Base-by-base conservation (phyloP, 2,888 invertebrate species). In the Byasa hedistus region DNA sequence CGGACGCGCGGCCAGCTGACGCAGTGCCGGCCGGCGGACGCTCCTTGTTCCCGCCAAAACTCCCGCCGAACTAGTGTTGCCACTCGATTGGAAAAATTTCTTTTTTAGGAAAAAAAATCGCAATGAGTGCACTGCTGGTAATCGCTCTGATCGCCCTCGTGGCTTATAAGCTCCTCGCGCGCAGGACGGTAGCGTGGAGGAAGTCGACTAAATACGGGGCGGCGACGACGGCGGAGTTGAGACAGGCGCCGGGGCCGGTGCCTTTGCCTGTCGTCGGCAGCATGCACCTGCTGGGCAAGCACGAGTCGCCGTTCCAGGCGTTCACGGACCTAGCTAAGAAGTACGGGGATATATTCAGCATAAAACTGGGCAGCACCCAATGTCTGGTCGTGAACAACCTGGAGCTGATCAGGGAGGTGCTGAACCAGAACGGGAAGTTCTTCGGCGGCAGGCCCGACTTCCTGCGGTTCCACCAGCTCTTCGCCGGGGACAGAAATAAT, bases 401-500 rank as follows among this genome's bases (percentile, higher is more conserved):
- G 77, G 93, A 93, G 21, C 84, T 95, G 44, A 95, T 96, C 71
- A 93, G 94, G 69, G 96, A 96, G 79, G 96, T 96, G 60, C 88
- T 96, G 27, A 96, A 96, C 79, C 94, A 95, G 69, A 96, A 96
- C 77, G 96, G 96, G 5, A 95, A 94, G 70, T 95, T 95, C 76
- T 97, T 97, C 83, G 96, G 96, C 1, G 96, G 96, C 17, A 92
- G 97, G 15, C 97, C 97, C 0, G 94, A 97, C 80, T 97, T 97
- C 82, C 81, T 95, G 72, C 90, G 97, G 22, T 97, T 96, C 82
- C 95, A 96, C 78, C 93, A 94, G 72, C 94, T 97, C 12, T 97
- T 97, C 82, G 96, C 96, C 36, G 96, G 96, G 44, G 95, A 97
- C 85, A 92, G 96, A 65, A 96, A 96, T 85, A 96, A 97, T 81